These are phyloP conservation scores for Drosophila differens DNA, from an alignment of 2,888 invertebrate genomes.

Conservation along the genomic window DNA sequence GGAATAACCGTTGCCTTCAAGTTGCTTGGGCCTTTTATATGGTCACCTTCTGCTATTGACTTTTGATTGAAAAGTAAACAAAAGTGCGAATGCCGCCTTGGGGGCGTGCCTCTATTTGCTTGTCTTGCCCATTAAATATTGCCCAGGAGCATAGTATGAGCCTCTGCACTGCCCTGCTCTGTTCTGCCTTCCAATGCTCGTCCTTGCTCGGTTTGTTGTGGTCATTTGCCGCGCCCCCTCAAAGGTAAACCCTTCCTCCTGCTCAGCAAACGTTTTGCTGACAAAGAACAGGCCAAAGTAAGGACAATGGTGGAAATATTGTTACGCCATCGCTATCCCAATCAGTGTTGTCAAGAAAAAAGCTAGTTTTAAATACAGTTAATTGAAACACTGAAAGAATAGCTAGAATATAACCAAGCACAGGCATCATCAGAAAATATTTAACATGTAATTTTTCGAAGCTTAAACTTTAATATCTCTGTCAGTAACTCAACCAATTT, in stretches of 20 bases:
- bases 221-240: constrained; percentile 47
- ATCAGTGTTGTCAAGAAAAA: constrained; percentile 1
- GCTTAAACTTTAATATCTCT: not conserved
- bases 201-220: constrained; percentile 51
- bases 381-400: not conserved
- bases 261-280: constrained; percentile 59
- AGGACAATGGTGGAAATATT: constrained; percentile 32
- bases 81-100: constrained; percentile 58
- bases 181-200: not conserved
- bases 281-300: constrained; percentile 55
- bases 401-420: not conserved
- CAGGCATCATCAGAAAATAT: too few species aligned
- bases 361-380: not conserved
- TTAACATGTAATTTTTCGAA: not conserved
- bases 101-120: constrained; percentile 61
- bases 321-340: constrained; percentile 6
- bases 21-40: constrained; percentile 44
- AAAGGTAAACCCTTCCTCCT: not conserved
- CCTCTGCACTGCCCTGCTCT: not conserved
- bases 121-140: constrained; percentile 67
- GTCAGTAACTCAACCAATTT: not conserved
- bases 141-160: constrained; percentile 8
- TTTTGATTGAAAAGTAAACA: constrained; percentile 78
- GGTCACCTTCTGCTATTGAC: constrained; percentile 65
- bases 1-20: constrained; percentile 12